Conservation (phyloP, 2,888 invertebrate species). For the Pogonocherus hispidulus region DNA sequence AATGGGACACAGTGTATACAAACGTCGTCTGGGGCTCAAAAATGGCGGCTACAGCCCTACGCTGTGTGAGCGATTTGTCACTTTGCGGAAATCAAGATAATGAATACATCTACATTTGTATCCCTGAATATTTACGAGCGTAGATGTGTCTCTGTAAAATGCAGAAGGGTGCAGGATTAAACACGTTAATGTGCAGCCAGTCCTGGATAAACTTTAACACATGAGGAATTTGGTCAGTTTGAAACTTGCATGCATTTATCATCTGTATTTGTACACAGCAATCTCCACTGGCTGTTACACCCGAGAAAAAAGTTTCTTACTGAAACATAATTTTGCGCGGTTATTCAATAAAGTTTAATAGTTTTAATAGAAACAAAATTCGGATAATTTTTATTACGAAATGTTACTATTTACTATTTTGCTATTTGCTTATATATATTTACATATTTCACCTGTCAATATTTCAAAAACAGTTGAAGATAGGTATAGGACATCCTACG, state of each 20-base stretch:
- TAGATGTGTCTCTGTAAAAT: neutral
- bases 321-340: too few relatives aligned
- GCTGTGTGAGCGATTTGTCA: neutral
- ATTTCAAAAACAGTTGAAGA: too few relatives aligned
- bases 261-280: neutral
- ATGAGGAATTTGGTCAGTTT: neutral
- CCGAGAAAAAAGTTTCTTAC: neutral
- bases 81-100: neutral
- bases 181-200: neutral
- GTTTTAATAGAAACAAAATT: too few relatives aligned
- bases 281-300: neutral
- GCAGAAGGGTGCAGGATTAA: neutral
- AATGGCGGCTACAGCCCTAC: neutral
- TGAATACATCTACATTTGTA: neutral
- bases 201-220: neutral
- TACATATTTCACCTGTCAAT: neutral
- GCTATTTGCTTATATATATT: neutral
- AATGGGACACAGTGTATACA: too few relatives aligned
- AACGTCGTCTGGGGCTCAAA: neutral
- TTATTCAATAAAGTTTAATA: too few relatives aligned
- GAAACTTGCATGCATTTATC: neutral
- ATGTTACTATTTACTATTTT: too few relatives aligned
- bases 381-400: too few relatives aligned
- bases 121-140: neutral
- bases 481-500: too few relatives aligned